Percentiles rank a stretch among this genome's conserved stretches.
Conservation (phyloP, 1,140 invertebrate species). For the Chymomyza costata region DNA sequence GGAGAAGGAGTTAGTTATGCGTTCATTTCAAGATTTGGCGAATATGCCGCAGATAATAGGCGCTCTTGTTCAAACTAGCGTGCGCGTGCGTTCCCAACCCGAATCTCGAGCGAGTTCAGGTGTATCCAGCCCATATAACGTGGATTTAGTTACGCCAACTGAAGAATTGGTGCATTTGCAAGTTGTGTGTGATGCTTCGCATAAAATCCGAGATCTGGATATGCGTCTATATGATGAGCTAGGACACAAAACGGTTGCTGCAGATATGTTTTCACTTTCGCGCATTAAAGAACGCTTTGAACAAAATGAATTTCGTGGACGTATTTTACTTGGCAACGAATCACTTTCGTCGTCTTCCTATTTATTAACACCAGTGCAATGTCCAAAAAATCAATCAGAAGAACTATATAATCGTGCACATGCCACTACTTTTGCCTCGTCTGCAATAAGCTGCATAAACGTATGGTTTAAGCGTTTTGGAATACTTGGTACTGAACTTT, state of each 20-base stretch:
- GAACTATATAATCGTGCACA: conserved; percentile 59
- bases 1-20: conserved; percentile 57
- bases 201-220: conserved; percentile 61
- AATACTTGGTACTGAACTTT: conserved; percentile 40
- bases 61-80: conserved; percentile 41
- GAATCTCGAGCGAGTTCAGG: conserved; percentile 20
- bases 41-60: conserved; percentile 68
- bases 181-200: conserved; percentile 51
- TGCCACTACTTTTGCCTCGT: conserved; percentile 44
- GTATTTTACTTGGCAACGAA: conserved; percentile 52
- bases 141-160: background rate
- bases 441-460: conserved; percentile 48
- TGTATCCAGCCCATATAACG: conserved; percentile 2
- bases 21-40: conserved; percentile 48
- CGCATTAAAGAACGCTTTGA: conserved; percentile 62
- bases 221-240: conserved; percentile 44
- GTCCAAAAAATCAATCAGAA: conserved; percentile 34
- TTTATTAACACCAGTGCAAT: conserved; percentile 52
- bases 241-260: conserved; percentile 16
- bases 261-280: conserved; percentile 47
- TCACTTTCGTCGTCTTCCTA: conserved; percentile 40
- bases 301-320: conserved; percentile 66
- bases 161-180: conserved; percentile 50
- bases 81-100: too few relatives aligned
- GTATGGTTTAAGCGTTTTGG: conserved; percentile 46